Base-by-base conservation (phyloP, 2,888 invertebrate species). In the Furcula furcula region DNA sequence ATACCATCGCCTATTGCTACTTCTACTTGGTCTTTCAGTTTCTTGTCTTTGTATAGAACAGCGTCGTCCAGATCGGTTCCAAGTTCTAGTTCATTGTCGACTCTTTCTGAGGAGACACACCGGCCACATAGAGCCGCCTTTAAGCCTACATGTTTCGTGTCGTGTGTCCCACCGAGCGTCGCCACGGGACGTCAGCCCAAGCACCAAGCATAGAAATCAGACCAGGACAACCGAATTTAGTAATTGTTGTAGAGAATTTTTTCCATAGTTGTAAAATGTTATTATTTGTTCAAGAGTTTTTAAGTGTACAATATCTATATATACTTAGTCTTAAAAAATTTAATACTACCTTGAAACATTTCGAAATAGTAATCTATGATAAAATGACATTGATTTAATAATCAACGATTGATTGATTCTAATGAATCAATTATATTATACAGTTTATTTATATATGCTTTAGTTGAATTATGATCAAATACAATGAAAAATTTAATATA, bases 1-100 rank as follows among this genome's bases (percentile, higher is more conserved):
- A 97, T 96, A 54, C 96, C 96, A 76, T 96, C 96, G 29, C 96
- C 96, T 67, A 97, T 96, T 45, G 96, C 96, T 50, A 97, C 96
- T 89, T 97, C 97, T 54, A 96, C 91, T 82, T 95, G 94, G 71
- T 95, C 95, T 89, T 95, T 94, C 65, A 94, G 93, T 82, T 96
- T 97, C 82, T 95, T 95, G 69, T 96, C 95, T 76, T 94, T 93
- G 81, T 94, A 95, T 65, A 95, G 91, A 56, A 96, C 93, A 34
- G 95, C 95, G 80, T 97, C 97, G 46, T 94, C 95, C 65, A 96
- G 90, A 64, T 92, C 92, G 28, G 90, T 90, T 41, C 91, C 91
- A 55, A 92, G 84, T 62, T 92, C 92, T 59, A 91, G 78, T 61
- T 92, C 92, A 75, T 91, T 92, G 80, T 92, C 92, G 39, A 88